Conservation (phyloP, 2,113 vertebrate genomes). For the Alces alces region DNA sequence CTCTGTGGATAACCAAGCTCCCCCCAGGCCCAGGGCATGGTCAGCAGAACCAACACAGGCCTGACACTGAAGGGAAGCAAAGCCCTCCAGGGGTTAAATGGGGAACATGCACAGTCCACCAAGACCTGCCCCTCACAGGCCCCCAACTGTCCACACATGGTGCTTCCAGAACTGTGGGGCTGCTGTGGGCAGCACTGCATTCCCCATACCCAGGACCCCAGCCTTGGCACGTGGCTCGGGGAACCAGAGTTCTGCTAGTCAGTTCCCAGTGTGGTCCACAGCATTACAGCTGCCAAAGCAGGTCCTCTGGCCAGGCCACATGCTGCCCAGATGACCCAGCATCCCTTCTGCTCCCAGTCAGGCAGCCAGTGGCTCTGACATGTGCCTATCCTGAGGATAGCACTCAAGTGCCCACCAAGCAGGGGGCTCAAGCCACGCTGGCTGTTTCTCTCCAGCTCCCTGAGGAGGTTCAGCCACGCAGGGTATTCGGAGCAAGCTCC, state of each 20-base stretch:
- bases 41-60: neutral
- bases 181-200: too few relatives aligned
- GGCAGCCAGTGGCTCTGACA: neutral
- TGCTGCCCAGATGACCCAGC: neutral
- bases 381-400: neutral
- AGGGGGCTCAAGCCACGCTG: neutral
- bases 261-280: neutral
- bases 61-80: neutral
- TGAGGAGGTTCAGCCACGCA: neutral
- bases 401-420: neutral
- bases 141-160: neutral
- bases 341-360: neutral
- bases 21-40: neutral
- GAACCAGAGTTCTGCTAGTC: neutral
- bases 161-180: too few relatives aligned
- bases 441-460: neutral
- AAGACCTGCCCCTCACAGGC: neutral
- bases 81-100: neutral
- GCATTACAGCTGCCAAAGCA: neutral
- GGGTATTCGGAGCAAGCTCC: neutral
- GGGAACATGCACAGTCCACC: neutral
- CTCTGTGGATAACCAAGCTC: neutral
- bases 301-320: neutral
- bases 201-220: neutral
- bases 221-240: fast-evolving